Percentiles rank a stretch among this genome's conserved stretches.
These are phyloP conservation scores for Cheilosia urbana DNA, from an alignment of 2,888 invertebrate species.

Conservation along the genomic window DNA sequence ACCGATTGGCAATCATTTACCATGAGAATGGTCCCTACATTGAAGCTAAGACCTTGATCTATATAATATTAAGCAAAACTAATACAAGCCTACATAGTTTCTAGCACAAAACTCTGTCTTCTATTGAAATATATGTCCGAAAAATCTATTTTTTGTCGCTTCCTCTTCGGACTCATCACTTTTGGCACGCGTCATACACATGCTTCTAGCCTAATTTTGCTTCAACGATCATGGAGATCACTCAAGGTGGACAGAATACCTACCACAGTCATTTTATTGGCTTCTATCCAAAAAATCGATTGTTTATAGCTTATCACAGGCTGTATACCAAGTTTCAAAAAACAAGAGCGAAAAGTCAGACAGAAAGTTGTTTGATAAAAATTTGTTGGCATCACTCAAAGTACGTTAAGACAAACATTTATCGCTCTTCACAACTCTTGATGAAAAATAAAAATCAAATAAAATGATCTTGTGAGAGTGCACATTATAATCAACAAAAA, in stretches of 20 bases:
- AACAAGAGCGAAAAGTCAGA: no score
- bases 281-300: neutral
- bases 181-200: neutral
- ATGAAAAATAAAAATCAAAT: slow-evolving; percentile 1
- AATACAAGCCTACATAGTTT: no score
- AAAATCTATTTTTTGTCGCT: no score
- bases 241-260: neutral
- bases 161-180: no score
- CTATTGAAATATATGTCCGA: no score
- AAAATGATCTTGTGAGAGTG: slow-evolving; percentile 10
- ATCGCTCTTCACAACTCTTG: neutral
- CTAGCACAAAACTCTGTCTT: no score
- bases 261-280: neutral
- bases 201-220: neutral
- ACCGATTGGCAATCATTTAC: no score
- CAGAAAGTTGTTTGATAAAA: neutral
- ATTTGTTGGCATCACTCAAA: neutral
- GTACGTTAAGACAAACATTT: neutral
- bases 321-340: neutral
- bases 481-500: slow-evolving; percentile 14
- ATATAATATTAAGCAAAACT: no score
- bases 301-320: neutral
- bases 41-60: no score
- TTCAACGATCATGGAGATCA: neutral
- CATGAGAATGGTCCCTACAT: no score